Evolutionary conservation across 1,140 invertebrate species (phyloP).

Genomic region (Helicorthomorpha holstii): DNA sequence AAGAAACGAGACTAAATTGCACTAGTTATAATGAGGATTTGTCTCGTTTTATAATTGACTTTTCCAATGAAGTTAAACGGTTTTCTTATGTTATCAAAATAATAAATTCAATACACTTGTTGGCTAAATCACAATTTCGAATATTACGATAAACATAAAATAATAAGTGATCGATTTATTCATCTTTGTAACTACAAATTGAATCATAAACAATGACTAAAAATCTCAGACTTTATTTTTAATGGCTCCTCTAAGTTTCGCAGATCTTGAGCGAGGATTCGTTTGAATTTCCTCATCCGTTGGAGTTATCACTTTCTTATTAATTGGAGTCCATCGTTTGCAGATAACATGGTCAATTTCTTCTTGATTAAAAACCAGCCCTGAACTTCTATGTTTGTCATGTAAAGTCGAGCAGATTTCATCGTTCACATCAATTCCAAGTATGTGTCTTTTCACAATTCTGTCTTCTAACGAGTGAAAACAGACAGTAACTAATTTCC

Average conservation of each 20-base stretch:
- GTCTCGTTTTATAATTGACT: too few species aligned
- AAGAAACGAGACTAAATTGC: too few species aligned
- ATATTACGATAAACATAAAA: too few species aligned
- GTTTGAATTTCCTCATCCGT: slow-evolving; percentile 46
- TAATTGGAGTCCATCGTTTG: slow-evolving; percentile 53
- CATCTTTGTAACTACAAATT: too few species aligned
- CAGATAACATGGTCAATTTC: slow-evolving; percentile 40
- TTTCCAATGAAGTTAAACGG: too few species aligned
- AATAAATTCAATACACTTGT: too few species aligned
- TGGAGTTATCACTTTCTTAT: slow-evolving; percentile 63
- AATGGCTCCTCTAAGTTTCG: slow-evolving; percentile 64
- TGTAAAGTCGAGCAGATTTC: slow-evolving; percentile 15
- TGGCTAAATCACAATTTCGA: too few species aligned
- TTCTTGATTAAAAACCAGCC: slow-evolving; percentile 24
- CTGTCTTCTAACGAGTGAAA: slow-evolving; percentile 91
- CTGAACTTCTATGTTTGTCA: slow-evolving; percentile 19
- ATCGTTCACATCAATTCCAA: slow-evolving; percentile 48
- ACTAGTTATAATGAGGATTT: too few species aligned
- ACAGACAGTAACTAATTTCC: slow-evolving; percentile 59
- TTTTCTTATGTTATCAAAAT: too few species aligned
- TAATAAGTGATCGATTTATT: too few species aligned
- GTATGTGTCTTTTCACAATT: slow-evolving; percentile 80
- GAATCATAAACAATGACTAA: too few species aligned
- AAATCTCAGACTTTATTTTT: slow-evolving; percentile 26
- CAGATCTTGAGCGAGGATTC: slow-evolving; percentile 72